Base-by-base conservation (phyloP, 2,888 invertebrate genomes). In the Trissolcus brochymenae region DNA sequence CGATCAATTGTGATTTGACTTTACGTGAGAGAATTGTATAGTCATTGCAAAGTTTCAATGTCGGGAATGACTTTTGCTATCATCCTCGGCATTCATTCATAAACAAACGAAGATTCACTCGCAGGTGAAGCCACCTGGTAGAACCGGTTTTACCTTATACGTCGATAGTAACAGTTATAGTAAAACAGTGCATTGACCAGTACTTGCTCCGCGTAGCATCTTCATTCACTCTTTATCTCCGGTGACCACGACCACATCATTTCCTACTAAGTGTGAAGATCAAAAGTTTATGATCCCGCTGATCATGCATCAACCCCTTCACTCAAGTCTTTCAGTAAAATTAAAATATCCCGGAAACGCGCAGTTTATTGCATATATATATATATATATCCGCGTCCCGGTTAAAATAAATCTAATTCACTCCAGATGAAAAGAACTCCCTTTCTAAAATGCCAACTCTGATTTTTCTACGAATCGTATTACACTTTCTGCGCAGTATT, bases 11-110 rank as follows among this genome's bases (percentile, higher is more conserved):
- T 35, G 7, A 11, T 35, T 35, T 2, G 6, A 35, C 35, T 1
- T 35, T 11, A 7, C 35, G 7, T 11, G 35, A 7, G 35, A 46
- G 14, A 46, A 9, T 46, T 46, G n/a, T 46, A 35, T 11, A 9
- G 35, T 35, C 35, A 35, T 35, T 35, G 35, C 9, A 35, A 1
- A 35, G 35, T 35, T 57, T 57, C 72, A 79, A 76, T 73, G 68
- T 73, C 50, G 46, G 9, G 70, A 54, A 78, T 78, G 53, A 78
- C 78, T 80, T 79, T 76, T 66, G 57, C 55, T 68, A 21, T 79
- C 76, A 65, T 73, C 62, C 40, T 65, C 78, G 61, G 60, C 76
- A 76, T 81, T 79, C 85, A 85, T 85, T 85, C 85, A 85, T 83
- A 81, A 84, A 79, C 55, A 77, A 76, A 81, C 78, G 78, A 79